Conservation (phyloP, 2,888 invertebrate genomes). For the Tricholauxania praeusta region DNA sequence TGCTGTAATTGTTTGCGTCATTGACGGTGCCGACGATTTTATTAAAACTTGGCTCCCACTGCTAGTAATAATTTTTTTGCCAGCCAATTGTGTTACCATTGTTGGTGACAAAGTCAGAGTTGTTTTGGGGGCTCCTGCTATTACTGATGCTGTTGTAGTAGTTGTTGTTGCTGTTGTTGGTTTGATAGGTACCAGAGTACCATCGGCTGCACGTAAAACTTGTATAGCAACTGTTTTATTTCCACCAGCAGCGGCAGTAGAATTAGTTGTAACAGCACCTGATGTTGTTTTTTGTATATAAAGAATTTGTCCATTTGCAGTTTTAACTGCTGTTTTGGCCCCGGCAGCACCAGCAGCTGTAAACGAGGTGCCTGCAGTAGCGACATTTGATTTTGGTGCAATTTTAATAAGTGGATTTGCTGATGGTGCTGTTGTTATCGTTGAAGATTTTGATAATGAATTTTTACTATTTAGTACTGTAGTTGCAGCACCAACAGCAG, state of each 20-base stretch:
- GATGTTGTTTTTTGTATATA: constrained; percentile 64
- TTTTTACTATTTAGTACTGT: constrained; percentile 46
- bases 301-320: constrained; percentile 68
- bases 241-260: constrained; percentile 27
- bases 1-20: constrained; percentile 14
- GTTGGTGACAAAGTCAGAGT: constrained; percentile 50
- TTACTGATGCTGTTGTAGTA: neutral
- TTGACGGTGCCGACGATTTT: constrained; percentile 38
- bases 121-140: constrained; percentile 45
- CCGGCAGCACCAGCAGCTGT: constrained; percentile 38
- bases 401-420: constrained; percentile 44
- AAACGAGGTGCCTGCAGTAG: constrained; percentile 8
- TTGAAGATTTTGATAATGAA: constrained; percentile 46
- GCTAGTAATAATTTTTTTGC: constrained; percentile 50
- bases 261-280: constrained; percentile 23
- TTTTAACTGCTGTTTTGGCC: constrained; percentile 57
- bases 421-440: constrained; percentile 30
- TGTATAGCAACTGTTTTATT: constrained; percentile 54
- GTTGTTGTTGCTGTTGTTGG: constrained; percentile 32
- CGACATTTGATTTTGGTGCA: constrained; percentile 40
- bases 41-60: constrained; percentile 49
- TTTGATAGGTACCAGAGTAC: constrained; percentile 54
- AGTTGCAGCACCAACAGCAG: constrained; percentile 29
- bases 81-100: constrained; percentile 42
- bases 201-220: constrained; percentile 56